Percentiles rank a stretch among this genome's conserved stretches.
phyloP scores from a whole-genome alignment of 2,888 invertebrate species.

The Drosophila seclusa region DNA sequence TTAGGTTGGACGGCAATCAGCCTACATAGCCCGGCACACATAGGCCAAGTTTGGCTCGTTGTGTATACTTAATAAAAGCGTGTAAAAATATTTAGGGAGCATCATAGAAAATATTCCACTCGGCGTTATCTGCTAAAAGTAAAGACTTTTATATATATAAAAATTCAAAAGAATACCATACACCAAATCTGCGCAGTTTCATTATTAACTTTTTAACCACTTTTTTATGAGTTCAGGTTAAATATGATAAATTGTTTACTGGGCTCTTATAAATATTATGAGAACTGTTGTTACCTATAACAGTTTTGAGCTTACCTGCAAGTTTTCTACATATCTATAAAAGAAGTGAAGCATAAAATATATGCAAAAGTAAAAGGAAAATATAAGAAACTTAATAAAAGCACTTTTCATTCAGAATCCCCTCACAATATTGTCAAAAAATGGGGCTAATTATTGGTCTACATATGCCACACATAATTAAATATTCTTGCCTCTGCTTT shows the following conservation, averaged over 20 bases:
- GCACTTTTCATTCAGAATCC: neutral
- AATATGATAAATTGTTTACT: neutral
- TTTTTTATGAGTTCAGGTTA: neutral
- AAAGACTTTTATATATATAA: too few species aligned
- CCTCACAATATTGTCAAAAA: neutral
- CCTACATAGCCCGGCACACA: too few species aligned
- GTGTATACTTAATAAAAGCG: neutral
- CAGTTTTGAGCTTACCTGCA: neutral
- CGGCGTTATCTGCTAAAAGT: neutral
- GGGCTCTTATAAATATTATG: neutral
- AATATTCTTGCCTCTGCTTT: slow-evolving; percentile 21
- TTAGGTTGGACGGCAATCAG: too few species aligned
- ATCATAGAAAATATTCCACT: neutral
- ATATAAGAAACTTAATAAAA: neutral
- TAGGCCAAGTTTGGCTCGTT: too few species aligned
- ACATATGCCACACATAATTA: slow-evolving; percentile 28
- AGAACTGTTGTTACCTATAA: neutral
- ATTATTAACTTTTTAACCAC: neutral
- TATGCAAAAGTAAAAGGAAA: neutral
- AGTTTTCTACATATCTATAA: neutral
- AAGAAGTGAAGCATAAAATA: neutral
- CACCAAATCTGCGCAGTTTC: neutral
- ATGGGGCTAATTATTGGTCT: neutral
- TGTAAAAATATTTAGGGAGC: neutral
- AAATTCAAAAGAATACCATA: neutral